Evolutionary conservation across 2,888 invertebrate genomes (phyloP), one percentile per base, ranked within the genome.

Genomic region (Cotesia congregata): DNA sequence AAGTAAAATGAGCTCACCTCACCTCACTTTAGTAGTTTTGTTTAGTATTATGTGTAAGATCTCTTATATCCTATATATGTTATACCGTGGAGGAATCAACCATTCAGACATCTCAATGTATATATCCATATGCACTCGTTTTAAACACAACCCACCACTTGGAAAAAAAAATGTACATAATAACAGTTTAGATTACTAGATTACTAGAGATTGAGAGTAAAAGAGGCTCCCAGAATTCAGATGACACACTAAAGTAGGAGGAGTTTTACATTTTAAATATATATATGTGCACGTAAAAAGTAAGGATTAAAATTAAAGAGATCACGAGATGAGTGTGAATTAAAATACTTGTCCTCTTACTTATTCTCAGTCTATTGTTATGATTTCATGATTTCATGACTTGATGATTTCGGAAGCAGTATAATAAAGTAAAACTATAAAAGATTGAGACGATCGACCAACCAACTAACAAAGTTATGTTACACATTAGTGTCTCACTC

Each of bases 341-440:
- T 30, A 30, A 72, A 74, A 71, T 82, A 83, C 82, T 84, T 84
- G 85, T 84, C 30, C 83, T 85, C 83, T 86, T 80, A 81, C 79
- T 84, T n/a, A n/a, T n/a, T 77, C 85, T 86, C 86, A 84, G 85
- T 84, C 80, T 80, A 74, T 77, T 77, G 74, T 77, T 77, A 67
- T 72, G 67, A 62, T 40, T 65, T 17, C 38, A 17, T 50, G 5
- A 60, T 59, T 41, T 30, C 72, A 64, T 39, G 69, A 65, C n/a
- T 6, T 20, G 38, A 17, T 73, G 74, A 77, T 77, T 77, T 77
- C 69, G 77, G 77, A 65, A 67, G 30, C 30, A 30, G 30, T 3
- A 30, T 30, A 30, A 30, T 30, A 30, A 30, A 30, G 30, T 30
- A 30, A 30, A 30, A 30, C 30, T 30, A 30, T 30, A 30, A 30